Percentiles rank a stretch among this genome's conserved stretches.
Conservation (phyloP, 2,797 vertebrate genomes). For the Cossypha polioptera region DNA sequence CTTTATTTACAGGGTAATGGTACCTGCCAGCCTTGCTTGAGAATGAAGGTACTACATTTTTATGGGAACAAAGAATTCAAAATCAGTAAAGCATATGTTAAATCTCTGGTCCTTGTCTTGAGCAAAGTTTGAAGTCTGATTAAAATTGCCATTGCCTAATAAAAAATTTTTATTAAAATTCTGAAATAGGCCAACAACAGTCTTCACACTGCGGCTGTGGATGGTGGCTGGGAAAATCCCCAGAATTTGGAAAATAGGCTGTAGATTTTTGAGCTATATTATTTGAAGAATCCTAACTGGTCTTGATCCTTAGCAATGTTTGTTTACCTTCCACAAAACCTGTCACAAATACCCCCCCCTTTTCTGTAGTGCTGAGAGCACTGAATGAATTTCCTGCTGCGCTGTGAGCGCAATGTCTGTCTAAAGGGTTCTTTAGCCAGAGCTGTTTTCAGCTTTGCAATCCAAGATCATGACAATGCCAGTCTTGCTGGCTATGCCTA, state of each 20-base stretch:
- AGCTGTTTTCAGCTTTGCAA: not conserved
- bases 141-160: not conserved
- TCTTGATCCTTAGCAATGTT: not conserved
- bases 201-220: not conserved
- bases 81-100: not conserved
- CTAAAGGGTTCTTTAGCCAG: not conserved
- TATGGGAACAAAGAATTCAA: not conserved
- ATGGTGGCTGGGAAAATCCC: not conserved
- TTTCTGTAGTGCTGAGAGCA: not conserved
- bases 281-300: not conserved
- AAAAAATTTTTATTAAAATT: not conserved
- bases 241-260: not conserved
- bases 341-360: not conserved
- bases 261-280: not conserved
- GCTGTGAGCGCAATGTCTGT: not conserved
- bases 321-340: not conserved
- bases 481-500: not conserved
- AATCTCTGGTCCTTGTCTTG: not conserved
- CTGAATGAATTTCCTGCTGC: not conserved
- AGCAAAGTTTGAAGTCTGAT: not conserved
- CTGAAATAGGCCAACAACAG: not conserved
- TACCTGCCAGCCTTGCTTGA: not conserved
- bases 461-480: not conserved
- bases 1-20: not conserved
- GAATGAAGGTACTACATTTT: not conserved